Conservation (phyloP, 2,888 invertebrate species). For the Falcaria lacertinaria region DNA sequence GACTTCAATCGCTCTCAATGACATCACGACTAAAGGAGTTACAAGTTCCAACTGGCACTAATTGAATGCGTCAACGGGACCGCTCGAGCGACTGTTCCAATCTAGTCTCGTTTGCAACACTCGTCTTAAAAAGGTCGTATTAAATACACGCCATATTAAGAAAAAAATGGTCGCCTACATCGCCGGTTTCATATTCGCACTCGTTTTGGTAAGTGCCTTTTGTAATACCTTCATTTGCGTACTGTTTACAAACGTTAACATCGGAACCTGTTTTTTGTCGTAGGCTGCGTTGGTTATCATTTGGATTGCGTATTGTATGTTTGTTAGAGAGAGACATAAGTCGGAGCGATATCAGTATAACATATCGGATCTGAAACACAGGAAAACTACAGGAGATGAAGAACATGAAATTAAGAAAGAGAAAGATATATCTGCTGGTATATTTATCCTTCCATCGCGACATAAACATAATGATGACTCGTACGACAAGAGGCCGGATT, state of each 20-base stretch:
- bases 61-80: constrained; percentile 55
- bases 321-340: constrained; percentile 60
- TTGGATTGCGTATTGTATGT: constrained; percentile 71
- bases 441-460: constrained; percentile 58
- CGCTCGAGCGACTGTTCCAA: constrained; percentile 47
- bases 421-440: constrained; percentile 46
- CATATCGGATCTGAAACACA: constrained; percentile 51
- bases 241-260: neutral
- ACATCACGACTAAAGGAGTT: constrained; percentile 63
- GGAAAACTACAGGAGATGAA: constrained; percentile 41
- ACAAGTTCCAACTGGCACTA: constrained; percentile 54
- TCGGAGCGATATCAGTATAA: constrained; percentile 53
- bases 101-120: constrained; percentile 53
- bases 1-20: constrained; percentile 50
- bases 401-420: constrained; percentile 19
- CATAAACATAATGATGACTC: constrained; percentile 49
- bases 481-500: constrained; percentile 60
- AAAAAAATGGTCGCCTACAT: constrained; percentile 57
- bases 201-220: constrained; percentile 58
- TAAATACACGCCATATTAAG: constrained; percentile 22
- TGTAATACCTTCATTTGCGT: neutral
- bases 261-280: constrained; percentile 9
- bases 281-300: constrained; percentile 57
- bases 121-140: constrained; percentile 35
- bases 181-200: constrained; percentile 56